Evolutionary conservation across 1,140 invertebrate genomes (phyloP), one percentile per base, ranked within the genome.

Genomic region (Euborellia annulipes): DNA sequence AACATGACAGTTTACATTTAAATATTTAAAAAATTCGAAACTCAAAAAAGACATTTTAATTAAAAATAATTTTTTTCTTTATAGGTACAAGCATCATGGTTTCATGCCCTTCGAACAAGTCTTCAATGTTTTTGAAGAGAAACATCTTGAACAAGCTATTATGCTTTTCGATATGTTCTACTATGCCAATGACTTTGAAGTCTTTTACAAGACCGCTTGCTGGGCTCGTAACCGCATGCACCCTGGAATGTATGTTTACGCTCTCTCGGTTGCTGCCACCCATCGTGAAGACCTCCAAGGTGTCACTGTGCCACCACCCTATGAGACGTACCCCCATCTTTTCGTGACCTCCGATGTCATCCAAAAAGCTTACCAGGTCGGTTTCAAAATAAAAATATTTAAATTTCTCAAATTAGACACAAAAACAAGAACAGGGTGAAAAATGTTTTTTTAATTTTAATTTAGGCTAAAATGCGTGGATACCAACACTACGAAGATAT

Each of bases 81-180:
- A n/a, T 36, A 55, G 58, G 45, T 69, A 71, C 56, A 72, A 73
- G 22, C 34, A 67, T n/a, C 72, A 70, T 14, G 59, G 68, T 37
- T 52, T 77, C 22, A 64, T 70, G 20, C 62, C 75, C 0, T 67
- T 65, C 47, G 73, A 71, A 43, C 67, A 71, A 50, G 64, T 78
- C 27, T 83, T 78, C 54, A 73, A 74, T 14, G 50, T 72, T n/a
- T 63, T 71, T 51, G 61, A 79, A 42, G 65, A 70, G 22, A 66
- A 71, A 9, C 76, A 81, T 40, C 52, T 70, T n/a, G 61, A 71
- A 38, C 74, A 82, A 60, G 71, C 73, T 22, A 60, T 69, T 3
- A 66, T 65, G 7, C 58, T 82, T 41, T 82, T 79, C 67, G 71
- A 80, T 45, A 54, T 79, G 46, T 70, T 85, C 53, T 78, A 73